These are phyloP conservation scores for Aleiodes alternator DNA, from an alignment of 2,888 invertebrate genomes.

Conservation along the genomic window DNA sequence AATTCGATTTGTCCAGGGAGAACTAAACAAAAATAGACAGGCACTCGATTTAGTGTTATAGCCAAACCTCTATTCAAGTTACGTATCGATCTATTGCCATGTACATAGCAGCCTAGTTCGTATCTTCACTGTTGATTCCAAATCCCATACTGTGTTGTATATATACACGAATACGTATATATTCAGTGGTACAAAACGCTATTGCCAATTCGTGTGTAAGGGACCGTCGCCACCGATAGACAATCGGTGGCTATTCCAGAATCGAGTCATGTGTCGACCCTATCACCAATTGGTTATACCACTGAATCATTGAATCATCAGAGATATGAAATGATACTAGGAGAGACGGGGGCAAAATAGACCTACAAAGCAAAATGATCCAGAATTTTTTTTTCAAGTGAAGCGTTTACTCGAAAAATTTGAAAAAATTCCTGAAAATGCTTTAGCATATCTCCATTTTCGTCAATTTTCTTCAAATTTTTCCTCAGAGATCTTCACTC, in stretches of 20 bases:
- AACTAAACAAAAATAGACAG: background rate
- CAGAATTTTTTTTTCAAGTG: no score
- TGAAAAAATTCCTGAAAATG: no score
- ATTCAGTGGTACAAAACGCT: background rate
- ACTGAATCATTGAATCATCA: constrained; percentile 1
- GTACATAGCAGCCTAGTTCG: background rate
- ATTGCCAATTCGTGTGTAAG: background rate
- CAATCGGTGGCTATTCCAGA: background rate
- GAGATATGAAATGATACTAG: no score
- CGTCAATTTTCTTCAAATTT: no score
- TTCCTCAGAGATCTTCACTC: no score
- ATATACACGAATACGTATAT: no score
- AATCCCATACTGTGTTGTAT: no score
- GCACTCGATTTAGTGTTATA: constrained; percentile 12
- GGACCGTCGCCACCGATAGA: constrained; percentile 11
- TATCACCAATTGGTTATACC: background rate
- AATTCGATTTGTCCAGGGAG: constrained; percentile 9
- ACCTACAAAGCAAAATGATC: no score
- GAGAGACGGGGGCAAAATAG: no score
- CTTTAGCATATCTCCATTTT: no score
- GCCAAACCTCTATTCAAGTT: constrained; percentile 16
- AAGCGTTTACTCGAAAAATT: no score
- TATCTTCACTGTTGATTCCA: background rate
- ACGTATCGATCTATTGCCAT: constrained; percentile 9
- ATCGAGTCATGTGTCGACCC: constrained; percentile 8